A percentile compares a stretch with the other conserved stretches of the same genome.
phyloP scores from a whole-genome alignment of 2,113 vertebrate species.

The Indri indri region DNA sequence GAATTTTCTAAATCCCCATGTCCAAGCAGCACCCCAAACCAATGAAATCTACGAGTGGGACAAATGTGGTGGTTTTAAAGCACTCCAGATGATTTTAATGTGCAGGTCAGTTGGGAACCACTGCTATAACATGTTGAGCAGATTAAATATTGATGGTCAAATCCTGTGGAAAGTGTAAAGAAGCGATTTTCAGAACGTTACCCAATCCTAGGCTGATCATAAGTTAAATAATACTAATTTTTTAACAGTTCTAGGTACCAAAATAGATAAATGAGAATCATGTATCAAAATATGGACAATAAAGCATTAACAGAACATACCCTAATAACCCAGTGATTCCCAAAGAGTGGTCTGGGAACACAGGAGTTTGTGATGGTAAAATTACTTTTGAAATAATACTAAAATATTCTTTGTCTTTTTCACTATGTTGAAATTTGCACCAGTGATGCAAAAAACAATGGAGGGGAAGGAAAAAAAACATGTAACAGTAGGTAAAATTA shows the following conservation, averaged over 20 bases:
- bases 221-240: background rate
- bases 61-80: background rate
- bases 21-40: background rate
- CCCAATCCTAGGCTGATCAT: background rate
- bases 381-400: background rate
- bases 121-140: background rate
- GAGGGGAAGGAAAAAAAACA: background rate
- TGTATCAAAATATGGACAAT: background rate
- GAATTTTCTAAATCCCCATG: background rate
- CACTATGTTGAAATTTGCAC: background rate
- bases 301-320: background rate
- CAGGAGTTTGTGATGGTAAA: background rate
- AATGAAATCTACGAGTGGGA: background rate
- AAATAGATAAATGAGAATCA: background rate
- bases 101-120: background rate
- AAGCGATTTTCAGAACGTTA: constrained; percentile 10
- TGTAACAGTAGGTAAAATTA: background rate
- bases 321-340: background rate
- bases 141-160: background rate
- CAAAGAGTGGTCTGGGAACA: background rate
- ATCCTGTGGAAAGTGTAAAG: background rate
- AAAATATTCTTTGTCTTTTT: background rate
- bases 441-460: background rate
- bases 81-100: background rate
- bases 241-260: background rate